Percentiles rank a stretch among this genome's conserved stretches.
These are phyloP conservation scores for Acanthurus leucopareius DNA, from an alignment of 2,797 vertebrate genomes.

Conservation along the genomic window DNA sequence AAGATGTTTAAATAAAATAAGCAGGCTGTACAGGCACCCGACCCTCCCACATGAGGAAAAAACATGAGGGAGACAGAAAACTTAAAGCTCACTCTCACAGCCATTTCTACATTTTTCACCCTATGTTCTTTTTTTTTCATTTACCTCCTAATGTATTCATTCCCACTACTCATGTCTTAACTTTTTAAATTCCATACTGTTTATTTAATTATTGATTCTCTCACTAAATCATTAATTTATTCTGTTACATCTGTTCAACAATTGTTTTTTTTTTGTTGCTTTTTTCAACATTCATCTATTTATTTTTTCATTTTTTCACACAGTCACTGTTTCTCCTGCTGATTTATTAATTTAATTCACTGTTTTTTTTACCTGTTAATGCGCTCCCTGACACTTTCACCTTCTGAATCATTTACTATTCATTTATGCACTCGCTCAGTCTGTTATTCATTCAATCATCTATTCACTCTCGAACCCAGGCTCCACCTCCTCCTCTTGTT, in stretches of 20 bases:
- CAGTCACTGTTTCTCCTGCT: background rate
- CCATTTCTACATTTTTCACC: background rate
- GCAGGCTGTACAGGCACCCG: slow-evolving; percentile 23
- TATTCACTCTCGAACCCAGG: slow-evolving; percentile 8
- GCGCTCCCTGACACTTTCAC: slow-evolving; percentile 43
- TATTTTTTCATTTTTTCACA: background rate
- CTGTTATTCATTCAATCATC: slow-evolving; percentile 48
- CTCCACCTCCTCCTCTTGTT: slow-evolving; percentile 18
- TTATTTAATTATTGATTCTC: slow-evolving; percentile 9
- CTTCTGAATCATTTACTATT: slow-evolving; percentile 57
- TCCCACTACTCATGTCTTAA: background rate
- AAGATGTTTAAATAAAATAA: slow-evolving; percentile 59
- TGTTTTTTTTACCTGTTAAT: slow-evolving; percentile 46
- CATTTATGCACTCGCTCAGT: slow-evolving; percentile 59
- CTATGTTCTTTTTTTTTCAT: slow-evolving; percentile 4
- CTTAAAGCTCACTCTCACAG: slow-evolving; percentile 1
- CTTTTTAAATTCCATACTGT: background rate
- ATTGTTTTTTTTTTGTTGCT: background rate
- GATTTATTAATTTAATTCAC: slow-evolving; percentile 28
- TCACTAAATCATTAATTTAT: background rate
- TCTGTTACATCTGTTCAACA: background rate
- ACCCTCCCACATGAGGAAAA: slow-evolving; percentile 9
- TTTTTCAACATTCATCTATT: background rate
- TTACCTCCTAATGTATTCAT: background rate
- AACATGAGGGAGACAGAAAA: background rate